These are phyloP conservation scores for Megaceryle alcyon DNA, from an alignment of 2,797 vertebrate species.

Conservation along the genomic window DNA sequence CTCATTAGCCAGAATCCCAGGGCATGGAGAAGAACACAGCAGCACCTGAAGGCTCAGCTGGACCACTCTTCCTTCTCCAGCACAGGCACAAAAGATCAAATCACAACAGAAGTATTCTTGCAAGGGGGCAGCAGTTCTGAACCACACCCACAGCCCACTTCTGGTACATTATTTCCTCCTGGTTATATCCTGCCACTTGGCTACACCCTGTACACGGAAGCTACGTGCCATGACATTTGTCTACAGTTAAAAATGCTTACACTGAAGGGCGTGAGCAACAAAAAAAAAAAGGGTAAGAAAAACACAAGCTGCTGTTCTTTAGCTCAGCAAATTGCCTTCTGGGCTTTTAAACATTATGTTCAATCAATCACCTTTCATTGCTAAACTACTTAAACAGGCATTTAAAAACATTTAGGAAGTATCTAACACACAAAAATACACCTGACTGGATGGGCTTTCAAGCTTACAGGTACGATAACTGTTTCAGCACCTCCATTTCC, in stretches of 20 bases:
- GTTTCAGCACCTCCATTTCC: not conserved
- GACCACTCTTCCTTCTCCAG: not conserved
- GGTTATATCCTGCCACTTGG: not conserved
- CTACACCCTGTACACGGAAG: not conserved
- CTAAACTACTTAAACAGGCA: not conserved
- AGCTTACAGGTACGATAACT: not conserved
- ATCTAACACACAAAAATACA: not conserved
- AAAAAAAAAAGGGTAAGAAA: not conserved
- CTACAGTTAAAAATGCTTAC: not conserved
- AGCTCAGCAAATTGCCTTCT: not conserved
- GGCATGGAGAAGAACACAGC: not conserved
- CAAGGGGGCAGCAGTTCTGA: not conserved
- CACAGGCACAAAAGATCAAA: not conserved
- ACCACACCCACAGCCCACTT: not conserved
- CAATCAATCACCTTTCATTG: not conserved
- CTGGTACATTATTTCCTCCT: rapidly evolving
- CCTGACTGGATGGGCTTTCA: not conserved
- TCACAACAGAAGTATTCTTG: not conserved
- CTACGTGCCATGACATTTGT: not conserved
- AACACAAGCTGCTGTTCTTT: not conserved
- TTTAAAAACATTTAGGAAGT: not conserved
- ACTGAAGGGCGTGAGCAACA: not conserved
- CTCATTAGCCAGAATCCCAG: not conserved
- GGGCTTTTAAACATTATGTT: not conserved
- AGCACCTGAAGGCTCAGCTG: slow-evolving; percentile 18